Evolutionary conservation across 2,888 invertebrate species (phyloP).

Genomic region (Rhamphomyia laevipes): DNA sequence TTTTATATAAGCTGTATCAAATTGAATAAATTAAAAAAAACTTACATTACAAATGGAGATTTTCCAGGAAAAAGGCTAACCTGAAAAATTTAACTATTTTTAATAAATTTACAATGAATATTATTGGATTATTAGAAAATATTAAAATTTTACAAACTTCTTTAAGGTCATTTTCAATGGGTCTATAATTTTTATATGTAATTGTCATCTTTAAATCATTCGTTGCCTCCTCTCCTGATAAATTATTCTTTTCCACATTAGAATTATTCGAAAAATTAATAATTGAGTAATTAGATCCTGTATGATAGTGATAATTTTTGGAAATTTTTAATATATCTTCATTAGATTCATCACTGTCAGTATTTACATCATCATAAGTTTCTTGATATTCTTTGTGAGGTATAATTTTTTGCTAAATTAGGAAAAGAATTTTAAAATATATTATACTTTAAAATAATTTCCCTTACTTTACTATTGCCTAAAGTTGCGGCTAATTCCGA

Average conservation of each 20-base stretch:
- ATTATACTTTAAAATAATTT: neutral
- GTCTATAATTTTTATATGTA: constrained; percentile 11
- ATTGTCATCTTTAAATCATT: neutral
- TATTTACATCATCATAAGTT: neutral
- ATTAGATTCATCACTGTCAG: neutral
- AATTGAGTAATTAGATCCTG: no score
- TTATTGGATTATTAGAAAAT: neutral
- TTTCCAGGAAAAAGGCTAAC: constrained; percentile 11
- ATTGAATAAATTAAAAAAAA: no score
- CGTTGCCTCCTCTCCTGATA: neutral
- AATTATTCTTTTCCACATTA: no score
- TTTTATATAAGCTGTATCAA: neutral
- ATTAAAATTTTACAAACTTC: constrained; percentile 6
- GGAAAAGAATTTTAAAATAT: no score
- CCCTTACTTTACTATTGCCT: neutral
- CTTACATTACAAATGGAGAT: constrained; percentile 11
- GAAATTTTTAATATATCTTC: neutral
- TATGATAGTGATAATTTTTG: no score
- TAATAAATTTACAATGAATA: neutral
- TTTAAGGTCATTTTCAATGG: constrained; percentile 10
- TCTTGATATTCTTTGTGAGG: neutral
- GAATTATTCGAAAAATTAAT: no score
- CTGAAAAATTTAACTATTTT: constrained; percentile 4
- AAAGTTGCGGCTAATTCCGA: neutral
- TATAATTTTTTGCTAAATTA: neutral